Evolutionary conservation across 2,113 vertebrate genomes (phyloP).

Genomic region (Corythornis vintsioides): DNA sequence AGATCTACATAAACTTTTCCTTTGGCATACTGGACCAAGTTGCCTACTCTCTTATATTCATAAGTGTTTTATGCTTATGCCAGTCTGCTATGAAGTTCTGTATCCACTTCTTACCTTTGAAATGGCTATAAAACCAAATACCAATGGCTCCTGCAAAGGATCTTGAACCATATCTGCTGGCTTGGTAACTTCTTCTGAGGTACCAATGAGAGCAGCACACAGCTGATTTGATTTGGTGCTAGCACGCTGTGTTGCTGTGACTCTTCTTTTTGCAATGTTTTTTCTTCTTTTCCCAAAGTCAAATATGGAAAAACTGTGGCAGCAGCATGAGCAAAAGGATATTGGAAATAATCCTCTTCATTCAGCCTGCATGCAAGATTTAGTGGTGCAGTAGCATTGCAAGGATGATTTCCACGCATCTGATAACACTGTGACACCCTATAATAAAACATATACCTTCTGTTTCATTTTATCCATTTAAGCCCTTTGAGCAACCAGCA

Average conservation of each 20-base stretch:
- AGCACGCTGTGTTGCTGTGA: not conserved
- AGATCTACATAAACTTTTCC: not conserved
- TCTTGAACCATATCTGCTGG: conserved; percentile 7
- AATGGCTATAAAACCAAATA: conserved; percentile 16
- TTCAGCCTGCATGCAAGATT: conserved; percentile 47
- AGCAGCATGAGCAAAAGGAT: conserved; percentile 54
- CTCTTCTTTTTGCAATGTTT: conserved; percentile 13
- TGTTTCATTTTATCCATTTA: conserved; percentile 72
- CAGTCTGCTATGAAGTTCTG: not conserved
- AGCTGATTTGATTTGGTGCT: not conserved
- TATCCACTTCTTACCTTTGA: conserved; percentile 6
- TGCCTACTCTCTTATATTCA: not conserved
- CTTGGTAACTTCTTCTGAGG: not conserved
- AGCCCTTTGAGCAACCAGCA: conserved; percentile 71
- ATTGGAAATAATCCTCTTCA: conserved; percentile 65
- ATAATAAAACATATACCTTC: conserved; percentile 69
- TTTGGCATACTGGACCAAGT: not conserved
- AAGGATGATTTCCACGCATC: conserved; percentile 66
- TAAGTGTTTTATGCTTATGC: fast-evolving
- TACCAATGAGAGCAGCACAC: not conserved
- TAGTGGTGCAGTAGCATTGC: conserved; percentile 57
- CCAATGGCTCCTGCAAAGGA: not conserved
- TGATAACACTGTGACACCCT: conserved; percentile 63
- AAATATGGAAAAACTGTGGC: conserved; percentile 55
- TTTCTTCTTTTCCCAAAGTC: conserved; percentile 43